Evolutionary conservation across 2,888 invertebrate species (phyloP).

Genomic region (Mythimna vitellina): DNA sequence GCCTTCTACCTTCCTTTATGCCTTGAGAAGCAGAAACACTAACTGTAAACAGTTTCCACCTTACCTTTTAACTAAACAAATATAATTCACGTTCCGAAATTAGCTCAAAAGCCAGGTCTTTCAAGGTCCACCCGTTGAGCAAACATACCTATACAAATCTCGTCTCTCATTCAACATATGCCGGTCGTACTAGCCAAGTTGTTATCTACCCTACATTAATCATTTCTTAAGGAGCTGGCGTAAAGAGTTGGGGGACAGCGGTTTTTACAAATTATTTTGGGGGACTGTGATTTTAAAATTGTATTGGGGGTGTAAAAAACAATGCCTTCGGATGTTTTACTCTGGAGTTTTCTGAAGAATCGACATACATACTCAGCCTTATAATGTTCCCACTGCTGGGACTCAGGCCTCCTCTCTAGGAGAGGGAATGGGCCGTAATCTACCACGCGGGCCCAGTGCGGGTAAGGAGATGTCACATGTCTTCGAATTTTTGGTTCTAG

Average conservation of each 20-base stretch:
- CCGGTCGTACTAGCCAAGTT: conserved; percentile 65
- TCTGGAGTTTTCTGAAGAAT: too few relatives aligned
- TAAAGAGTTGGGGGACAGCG: conserved; percentile 52
- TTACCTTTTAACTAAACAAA: conserved; percentile 11
- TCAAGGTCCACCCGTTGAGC: conserved; percentile 25
- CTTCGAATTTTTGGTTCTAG: too few relatives aligned
- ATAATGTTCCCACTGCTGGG: too few relatives aligned
- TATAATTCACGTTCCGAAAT: conserved; percentile 32
- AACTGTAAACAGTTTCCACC: background rate
- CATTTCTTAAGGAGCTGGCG: conserved; percentile 72
- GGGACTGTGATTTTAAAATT: background rate
- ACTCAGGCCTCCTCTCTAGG: too few relatives aligned
- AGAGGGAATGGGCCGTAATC: too few relatives aligned
- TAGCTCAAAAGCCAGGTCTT: conserved; percentile 27
- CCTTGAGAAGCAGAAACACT: background rate
- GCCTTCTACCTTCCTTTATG: too few relatives aligned
- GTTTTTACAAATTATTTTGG: conserved; percentile 8
- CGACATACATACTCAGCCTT: too few relatives aligned
- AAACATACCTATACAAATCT: conserved; percentile 48
- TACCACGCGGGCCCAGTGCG: too few relatives aligned
- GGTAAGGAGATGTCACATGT: too few relatives aligned
- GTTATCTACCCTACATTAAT: conserved; percentile 84
- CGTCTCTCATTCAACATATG: conserved; percentile 63
- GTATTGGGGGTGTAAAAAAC: background rate
- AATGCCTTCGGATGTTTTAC: too few relatives aligned